Evolutionary conservation across 2,888 invertebrate species (phyloP).

Genomic region (Heliconius ethilla): DNA sequence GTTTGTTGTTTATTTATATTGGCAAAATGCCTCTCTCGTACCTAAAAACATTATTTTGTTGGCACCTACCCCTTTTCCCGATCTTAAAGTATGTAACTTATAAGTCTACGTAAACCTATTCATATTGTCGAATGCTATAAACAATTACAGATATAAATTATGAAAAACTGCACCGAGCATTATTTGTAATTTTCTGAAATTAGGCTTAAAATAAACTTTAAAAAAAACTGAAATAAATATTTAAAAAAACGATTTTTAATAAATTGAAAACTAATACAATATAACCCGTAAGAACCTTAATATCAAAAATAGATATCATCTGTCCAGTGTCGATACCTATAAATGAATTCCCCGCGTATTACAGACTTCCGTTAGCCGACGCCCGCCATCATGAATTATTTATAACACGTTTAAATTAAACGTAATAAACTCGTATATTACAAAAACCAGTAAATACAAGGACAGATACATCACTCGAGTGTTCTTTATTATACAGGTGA

Average conservation of each 20-base stretch:
- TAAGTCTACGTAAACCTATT: background rate
- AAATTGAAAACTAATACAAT: background rate
- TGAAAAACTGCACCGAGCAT: background rate
- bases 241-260: background rate
- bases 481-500: background rate
- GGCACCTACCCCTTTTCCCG: background rate
- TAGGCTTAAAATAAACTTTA: background rate
- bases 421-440: conserved; percentile 9
- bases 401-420: conserved; percentile 9
- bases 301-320: background rate
- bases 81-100: background rate
- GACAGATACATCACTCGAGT: conserved; percentile 1
- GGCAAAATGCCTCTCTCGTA: background rate
- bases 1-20: background rate
- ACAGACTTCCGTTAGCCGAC: conserved; percentile 17
- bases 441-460: conserved; percentile 19
- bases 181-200: background rate
- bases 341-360: conserved; percentile 13
- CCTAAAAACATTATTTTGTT: background rate
- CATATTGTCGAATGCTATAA: background rate
- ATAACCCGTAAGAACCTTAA: background rate
- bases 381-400: conserved; percentile 13
- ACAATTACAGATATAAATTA: background rate
- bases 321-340: background rate
- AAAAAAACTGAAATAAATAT: background rate